A percentile compares a stretch with the other conserved stretches of the same genome.
phyloP scores from a whole-genome alignment of 2,888 invertebrate genomes.

The Branchinecta sandiegonensis region DNA sequence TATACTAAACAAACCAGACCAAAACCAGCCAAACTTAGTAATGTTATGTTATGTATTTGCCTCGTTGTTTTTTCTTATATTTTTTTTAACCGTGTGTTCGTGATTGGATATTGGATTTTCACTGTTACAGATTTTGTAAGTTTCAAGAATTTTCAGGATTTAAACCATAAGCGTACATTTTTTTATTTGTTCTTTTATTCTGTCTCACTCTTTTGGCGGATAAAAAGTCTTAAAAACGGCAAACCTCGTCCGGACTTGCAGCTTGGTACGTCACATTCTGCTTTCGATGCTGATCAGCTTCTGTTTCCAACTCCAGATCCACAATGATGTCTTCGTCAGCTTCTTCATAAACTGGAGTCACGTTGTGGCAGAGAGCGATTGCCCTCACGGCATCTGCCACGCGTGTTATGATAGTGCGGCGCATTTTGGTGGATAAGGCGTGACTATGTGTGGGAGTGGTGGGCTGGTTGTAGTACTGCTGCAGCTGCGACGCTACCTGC shows the following conservation, averaged over 20 bases:
- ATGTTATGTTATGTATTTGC: too few relatives aligned
- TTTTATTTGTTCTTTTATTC: too few relatives aligned
- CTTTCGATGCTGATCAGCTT: constrained; percentile 43
- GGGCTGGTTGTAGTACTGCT: constrained; percentile 20
- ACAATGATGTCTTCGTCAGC: constrained; percentile 16
- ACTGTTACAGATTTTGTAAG: too few relatives aligned
- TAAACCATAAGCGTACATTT: too few relatives aligned
- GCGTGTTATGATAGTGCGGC: constrained; percentile 25
- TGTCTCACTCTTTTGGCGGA: too few relatives aligned
- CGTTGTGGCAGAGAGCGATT: constrained; percentile 93
- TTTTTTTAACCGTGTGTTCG: too few relatives aligned
- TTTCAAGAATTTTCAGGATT: too few relatives aligned
- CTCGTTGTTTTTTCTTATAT: too few relatives aligned
- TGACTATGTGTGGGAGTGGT: not conserved
- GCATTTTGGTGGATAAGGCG: constrained; percentile 23
- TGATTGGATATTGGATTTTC: too few relatives aligned
- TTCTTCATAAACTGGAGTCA: constrained; percentile 85
- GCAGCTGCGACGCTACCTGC: constrained; percentile 13
- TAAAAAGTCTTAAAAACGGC: not conserved
- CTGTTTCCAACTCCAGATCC: constrained; percentile 35
- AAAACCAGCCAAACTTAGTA: too few relatives aligned
- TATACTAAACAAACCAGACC: too few relatives aligned
- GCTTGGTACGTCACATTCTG: constrained; percentile 46
- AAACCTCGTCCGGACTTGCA: constrained; percentile 56
- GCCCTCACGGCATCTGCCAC: constrained; percentile 84